Conservation (phyloP, 2,797 vertebrate species). For the Halcyon chelicuti region DNA sequence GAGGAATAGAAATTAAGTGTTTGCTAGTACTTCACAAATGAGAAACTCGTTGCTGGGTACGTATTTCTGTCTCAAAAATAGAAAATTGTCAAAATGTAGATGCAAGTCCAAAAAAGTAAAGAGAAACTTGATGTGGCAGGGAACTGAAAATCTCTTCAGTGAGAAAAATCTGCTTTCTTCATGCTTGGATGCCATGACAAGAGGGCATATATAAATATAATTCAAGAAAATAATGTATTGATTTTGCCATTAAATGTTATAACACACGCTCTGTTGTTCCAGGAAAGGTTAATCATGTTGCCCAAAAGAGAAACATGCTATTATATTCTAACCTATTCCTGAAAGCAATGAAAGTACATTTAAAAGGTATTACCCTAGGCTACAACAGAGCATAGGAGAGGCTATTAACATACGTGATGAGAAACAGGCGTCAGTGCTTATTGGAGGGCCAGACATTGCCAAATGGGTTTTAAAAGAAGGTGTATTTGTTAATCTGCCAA, state of each 20-base stretch:
- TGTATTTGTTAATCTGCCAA: conserved; percentile 24
- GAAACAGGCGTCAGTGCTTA: not conserved
- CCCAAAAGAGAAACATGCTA: conserved; percentile 31
- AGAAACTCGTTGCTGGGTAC: not conserved
- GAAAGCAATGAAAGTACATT: conserved; percentile 35
- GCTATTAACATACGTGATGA: not conserved
- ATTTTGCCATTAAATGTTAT: conserved; percentile 35
- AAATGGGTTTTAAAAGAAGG: not conserved
- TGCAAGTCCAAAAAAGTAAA: not conserved
- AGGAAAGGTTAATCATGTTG: conserved; percentile 10
- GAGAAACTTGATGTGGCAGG: rapidly evolving
- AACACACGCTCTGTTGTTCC: not conserved
- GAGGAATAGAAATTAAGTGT: not conserved
- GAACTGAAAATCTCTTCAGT: not conserved
- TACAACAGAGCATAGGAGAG: not conserved
- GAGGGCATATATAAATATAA: not conserved
- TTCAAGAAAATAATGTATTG: conserved; percentile 48
- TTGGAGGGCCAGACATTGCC: not conserved
- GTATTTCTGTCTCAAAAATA: not conserved
- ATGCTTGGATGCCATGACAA: not conserved
- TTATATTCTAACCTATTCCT: conserved; percentile 26
- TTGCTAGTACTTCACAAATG: not conserved
- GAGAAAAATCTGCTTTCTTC: not conserved
- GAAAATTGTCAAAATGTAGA: not conserved
- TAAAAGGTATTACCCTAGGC: conserved; percentile 31